Conservation (phyloP, 2,113 vertebrate species). For the Serinus canaria region DNA sequence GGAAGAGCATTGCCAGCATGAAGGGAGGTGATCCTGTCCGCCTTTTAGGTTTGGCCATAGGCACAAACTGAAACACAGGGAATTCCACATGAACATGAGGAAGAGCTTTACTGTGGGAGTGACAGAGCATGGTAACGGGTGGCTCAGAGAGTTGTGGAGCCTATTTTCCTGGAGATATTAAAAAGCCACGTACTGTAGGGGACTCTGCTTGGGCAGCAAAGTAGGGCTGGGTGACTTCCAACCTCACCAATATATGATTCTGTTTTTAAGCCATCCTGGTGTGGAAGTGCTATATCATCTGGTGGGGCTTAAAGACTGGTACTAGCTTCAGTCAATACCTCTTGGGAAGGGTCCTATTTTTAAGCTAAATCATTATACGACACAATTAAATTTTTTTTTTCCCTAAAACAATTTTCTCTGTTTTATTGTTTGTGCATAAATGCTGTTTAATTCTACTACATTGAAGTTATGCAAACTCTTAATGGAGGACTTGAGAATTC, state of each 20-base stretch:
- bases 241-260: not conserved
- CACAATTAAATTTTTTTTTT: not conserved
- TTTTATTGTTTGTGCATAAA: not conserved
- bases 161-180: not conserved
- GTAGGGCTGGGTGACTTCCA: not conserved
- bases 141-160: not conserved
- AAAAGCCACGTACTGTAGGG: not conserved
- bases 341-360: not conserved
- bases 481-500: not conserved
- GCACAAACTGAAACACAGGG: not conserved
- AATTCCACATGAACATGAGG: not conserved
- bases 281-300: not conserved
- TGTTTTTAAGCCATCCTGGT: not conserved
- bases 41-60: not conserved
- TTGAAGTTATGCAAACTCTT: not conserved
- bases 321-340: not conserved
- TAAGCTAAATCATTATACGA: not conserved
- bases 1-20: not conserved
- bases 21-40: not conserved
- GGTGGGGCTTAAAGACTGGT: not conserved
- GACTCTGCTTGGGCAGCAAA: not conserved
- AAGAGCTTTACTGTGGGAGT: not conserved
- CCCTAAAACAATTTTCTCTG: not conserved
- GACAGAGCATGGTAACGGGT: accelerated
- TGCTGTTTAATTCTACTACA: not conserved